Percentiles rank a stretch among this genome's conserved stretches.
These are phyloP conservation scores for Alauda arvensis DNA, from an alignment of 2,797 vertebrate genomes.

Conservation along the genomic window DNA sequence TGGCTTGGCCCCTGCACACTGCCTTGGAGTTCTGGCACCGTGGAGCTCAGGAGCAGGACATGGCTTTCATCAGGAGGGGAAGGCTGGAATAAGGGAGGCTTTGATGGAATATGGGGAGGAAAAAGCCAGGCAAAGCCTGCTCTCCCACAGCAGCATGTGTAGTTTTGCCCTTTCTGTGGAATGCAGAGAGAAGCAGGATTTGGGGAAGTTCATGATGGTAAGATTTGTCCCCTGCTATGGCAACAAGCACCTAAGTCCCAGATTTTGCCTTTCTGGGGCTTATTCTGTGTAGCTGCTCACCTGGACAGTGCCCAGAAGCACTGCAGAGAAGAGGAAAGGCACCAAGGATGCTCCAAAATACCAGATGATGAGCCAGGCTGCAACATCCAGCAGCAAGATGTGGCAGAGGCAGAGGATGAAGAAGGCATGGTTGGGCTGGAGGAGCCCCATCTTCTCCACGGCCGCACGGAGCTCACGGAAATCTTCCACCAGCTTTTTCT, in stretches of 20 bases:
- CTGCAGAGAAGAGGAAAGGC: constrained; percentile 64
- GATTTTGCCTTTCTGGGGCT: neutral
- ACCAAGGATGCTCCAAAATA: constrained; percentile 70
- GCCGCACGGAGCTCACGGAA: constrained; percentile 72
- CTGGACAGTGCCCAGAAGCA: constrained; percentile 75
- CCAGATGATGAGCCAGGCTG: constrained; percentile 74
- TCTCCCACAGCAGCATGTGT: neutral
- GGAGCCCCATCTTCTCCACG: constrained; percentile 74
- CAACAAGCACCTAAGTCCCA: neutral
- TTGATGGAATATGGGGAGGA: neutral
- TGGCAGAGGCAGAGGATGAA: constrained; percentile 73
- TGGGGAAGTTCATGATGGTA: accelerated
- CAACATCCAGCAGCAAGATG: constrained; percentile 73
- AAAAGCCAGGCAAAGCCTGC: neutral
- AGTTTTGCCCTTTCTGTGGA: neutral
- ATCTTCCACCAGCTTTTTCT: constrained; percentile 73
- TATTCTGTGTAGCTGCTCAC: constrained; percentile 24
- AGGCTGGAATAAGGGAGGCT: constrained; percentile 19
- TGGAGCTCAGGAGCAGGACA: neutral
- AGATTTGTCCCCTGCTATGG: neutral
- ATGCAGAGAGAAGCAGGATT: neutral
- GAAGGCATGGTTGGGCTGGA: constrained; percentile 67
- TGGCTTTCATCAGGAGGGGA: neutral
- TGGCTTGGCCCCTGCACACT: neutral
- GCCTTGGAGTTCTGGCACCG: neutral